Evolutionary conservation across 2,888 invertebrate genomes (phyloP), one percentile per base, ranked within the genome.

Genomic region (Hylaea fasciaria): DNA sequence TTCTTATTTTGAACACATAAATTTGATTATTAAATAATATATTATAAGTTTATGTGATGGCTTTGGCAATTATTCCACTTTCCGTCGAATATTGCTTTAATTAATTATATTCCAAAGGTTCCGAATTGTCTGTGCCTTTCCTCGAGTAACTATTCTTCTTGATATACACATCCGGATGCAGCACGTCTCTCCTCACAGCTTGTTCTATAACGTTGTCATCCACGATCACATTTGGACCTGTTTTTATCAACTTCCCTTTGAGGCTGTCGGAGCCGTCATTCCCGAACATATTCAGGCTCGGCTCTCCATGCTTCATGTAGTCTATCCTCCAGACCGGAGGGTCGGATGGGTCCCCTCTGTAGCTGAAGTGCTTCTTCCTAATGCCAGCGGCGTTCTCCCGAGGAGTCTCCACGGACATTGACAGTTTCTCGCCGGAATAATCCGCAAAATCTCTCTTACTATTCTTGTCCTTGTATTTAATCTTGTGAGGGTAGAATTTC

Each of bases 401-500:
- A 0, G 86, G 83, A 0, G 71, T 59, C 55, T 91, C 91, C 0
- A 85, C 85, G 0, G 91, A 90, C 81, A 87, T 82, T 0, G 90
- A 89, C 0, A 85, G 58, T 47, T 83, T 86, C 41, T 89, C 90
- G 0, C 80, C 85, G 0, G 86, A 83, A 39, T 83, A 80, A 37
- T 86, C 83, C 0, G 61, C 71, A 37, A 77, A 79, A 11, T 82
- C 80, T 9, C 72, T 77, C 28, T 70, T 76, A 0, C 29, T 56
- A 0, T 64, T 67, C 53, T 71, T 76, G 44, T 89, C 88, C 40
- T 85, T 88, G 52, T 88, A 84, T 56, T 91, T 91, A n/a, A 87
- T 79, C 63, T 90, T 91, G 71, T 90, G 91, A 0, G 91, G 91
- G 47, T 88, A 91, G 65, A 87, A 91, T 45, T 89, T 91, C 2